These are phyloP conservation scores for Tenthredo mesomela DNA, from an alignment of 2,888 invertebrate genomes.

Conservation along the genomic window DNA sequence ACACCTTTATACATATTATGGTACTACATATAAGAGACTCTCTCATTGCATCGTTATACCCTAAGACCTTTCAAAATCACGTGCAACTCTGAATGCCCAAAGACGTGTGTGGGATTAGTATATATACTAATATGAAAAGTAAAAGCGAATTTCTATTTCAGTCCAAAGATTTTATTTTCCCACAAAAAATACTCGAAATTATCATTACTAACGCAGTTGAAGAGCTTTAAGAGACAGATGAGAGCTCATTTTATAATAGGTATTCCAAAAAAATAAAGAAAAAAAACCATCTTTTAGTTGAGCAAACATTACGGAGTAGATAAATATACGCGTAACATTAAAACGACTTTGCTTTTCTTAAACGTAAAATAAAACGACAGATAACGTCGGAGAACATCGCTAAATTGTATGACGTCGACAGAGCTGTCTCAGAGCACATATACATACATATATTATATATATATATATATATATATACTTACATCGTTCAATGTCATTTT, in stretches of 20 bases:
- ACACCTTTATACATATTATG: no score
- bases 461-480: no score
- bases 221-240: neutral
- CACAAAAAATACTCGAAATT: neutral
- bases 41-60: neutral
- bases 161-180: neutral
- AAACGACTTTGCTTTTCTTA: neutral
- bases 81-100: conserved; percentile 7
- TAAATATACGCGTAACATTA: neutral
- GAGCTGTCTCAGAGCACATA: neutral
- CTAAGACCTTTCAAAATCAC: conserved; percentile 30
- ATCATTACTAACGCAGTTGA: neutral
- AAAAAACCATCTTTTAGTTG: conserved; percentile 10
- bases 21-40: conserved; percentile 10
- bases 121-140: no score
- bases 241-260: neutral
- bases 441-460: no score
- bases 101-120: neutral
- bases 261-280: neutral
- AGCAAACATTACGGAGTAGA: neutral
- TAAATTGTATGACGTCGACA: conserved; percentile 15
- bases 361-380: neutral
- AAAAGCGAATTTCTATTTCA: conserved; percentile 10
- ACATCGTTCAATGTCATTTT: conserved; percentile 16
- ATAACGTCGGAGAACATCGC: neutral